A percentile compares a stretch with the other conserved stretches of the same genome.
phyloP scores from a whole-genome alignment of 2,888 invertebrate species.

The Yponomeuta evonymella region DNA sequence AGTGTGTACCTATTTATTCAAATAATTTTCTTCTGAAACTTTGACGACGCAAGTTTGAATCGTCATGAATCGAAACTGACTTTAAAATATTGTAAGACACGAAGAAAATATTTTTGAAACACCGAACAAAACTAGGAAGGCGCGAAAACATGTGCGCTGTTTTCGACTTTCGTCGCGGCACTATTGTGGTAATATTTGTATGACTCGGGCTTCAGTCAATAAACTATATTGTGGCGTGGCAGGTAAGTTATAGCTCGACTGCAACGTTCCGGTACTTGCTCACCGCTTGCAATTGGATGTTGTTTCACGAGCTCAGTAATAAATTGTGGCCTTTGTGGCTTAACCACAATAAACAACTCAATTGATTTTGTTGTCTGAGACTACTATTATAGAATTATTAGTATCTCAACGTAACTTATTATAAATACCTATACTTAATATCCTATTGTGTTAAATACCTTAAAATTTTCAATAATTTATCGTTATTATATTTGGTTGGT shows the following conservation, averaged over 20 bases:
- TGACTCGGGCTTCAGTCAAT: conserved; percentile 3
- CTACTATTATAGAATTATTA: no score
- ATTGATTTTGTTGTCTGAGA: no score
- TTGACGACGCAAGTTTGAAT: background rate
- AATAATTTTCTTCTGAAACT: background rate
- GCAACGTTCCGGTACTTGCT: background rate
- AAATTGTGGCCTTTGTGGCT: no score
- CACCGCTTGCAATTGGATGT: background rate
- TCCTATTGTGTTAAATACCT: no score
- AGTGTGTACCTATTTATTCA: background rate
- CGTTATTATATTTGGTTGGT: no score
- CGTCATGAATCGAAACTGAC: background rate
- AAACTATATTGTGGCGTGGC: conserved; percentile 15
- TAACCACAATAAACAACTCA: no score
- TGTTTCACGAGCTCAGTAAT: no score
- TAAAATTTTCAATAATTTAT: no score
- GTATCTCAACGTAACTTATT: no score
- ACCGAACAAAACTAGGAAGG: background rate
- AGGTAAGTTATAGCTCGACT: conserved; percentile 3
- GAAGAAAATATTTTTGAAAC: background rate
- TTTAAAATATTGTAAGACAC: no score
- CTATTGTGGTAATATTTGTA: conserved; percentile 28
- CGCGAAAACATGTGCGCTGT: conserved; percentile 18
- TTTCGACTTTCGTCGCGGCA: conserved; percentile 44
- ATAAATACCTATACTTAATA: no score